Conservation (phyloP, 2,888 invertebrate genomes). For the Ochropleura leucogaster region DNA sequence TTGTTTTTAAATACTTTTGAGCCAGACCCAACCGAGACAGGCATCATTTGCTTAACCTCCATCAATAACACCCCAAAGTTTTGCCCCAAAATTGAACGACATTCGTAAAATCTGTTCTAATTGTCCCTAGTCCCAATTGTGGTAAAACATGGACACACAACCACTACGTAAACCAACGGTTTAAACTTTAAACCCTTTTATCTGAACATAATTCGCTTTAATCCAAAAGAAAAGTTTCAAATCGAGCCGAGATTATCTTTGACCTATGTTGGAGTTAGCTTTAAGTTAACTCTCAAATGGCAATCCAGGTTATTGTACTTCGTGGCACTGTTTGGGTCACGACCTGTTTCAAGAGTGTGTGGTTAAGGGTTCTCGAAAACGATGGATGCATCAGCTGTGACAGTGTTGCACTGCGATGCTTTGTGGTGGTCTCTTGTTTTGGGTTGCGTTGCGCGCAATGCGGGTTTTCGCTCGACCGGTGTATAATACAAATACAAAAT, state of each 20-base stretch:
- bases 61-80: constrained; percentile 6
- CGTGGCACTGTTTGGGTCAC: background rate
- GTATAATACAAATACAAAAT: too few species aligned
- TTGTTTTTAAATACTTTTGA: background rate
- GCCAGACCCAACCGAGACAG: background rate
- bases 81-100: background rate
- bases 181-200: constrained; percentile 23
- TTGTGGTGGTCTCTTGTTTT: background rate
- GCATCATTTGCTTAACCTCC: background rate
- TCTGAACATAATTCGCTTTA: constrained; percentile 5
- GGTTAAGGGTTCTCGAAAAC: background rate
- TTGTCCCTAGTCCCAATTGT: background rate
- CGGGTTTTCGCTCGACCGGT: too few species aligned
- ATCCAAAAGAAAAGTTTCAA: constrained; percentile 29
- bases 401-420: background rate
- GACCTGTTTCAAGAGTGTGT: constrained; percentile 9
- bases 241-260: constrained; percentile 16
- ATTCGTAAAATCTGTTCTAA: background rate
- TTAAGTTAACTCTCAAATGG: constrained; percentile 38
- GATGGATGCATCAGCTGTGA: constrained; percentile 7
- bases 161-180: constrained; percentile 6
- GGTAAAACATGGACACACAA: background rate
- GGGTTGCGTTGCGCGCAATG: too few species aligned
- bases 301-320: constrained; percentile 10
- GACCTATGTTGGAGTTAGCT: constrained; percentile 13